Conservation (phyloP, 30 jellyfish, hydroid and myxozoan species). For the Turritopsis dohrnii region DNA sequence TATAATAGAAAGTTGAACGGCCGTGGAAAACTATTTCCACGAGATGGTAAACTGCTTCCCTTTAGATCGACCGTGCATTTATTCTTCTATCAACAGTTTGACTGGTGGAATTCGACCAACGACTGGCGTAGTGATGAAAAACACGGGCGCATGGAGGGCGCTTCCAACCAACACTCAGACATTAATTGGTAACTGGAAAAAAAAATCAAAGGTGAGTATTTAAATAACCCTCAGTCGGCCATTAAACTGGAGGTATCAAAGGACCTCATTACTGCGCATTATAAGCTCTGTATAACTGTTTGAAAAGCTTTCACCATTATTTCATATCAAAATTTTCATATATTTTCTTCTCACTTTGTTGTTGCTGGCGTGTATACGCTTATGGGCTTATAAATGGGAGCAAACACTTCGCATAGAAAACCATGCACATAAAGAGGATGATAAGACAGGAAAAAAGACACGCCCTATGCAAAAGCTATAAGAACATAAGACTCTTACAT, state of each 20-base stretch:
- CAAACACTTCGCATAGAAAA: not conserved
- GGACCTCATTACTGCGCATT: no score
- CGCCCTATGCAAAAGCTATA: not conserved
- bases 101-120: not conserved
- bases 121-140: not conserved
- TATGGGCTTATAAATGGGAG: no score
- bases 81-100: not conserved
- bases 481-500: conserved; percentile 43
- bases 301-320: no score
- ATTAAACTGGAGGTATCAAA: no score
- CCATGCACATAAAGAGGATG: not conserved
- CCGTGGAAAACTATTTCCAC: not conserved
- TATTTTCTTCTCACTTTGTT: no score
- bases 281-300: no score
- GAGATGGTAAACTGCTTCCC: not conserved
- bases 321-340: no score
- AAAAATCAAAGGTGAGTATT: not conserved
- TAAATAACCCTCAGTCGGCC: not conserved
- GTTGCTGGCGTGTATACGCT: no score
- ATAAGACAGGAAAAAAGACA: not conserved
- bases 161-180: not conserved
- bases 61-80: not conserved
- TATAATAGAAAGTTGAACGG: not conserved
- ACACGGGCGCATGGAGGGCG: not conserved
- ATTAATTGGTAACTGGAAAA: not conserved